A percentile compares a stretch with the other conserved stretches of the same genome.
Evolutionary conservation across 1,140 invertebrate species (phyloP).

Genomic region (Cherax quadricarinatus): DNA sequence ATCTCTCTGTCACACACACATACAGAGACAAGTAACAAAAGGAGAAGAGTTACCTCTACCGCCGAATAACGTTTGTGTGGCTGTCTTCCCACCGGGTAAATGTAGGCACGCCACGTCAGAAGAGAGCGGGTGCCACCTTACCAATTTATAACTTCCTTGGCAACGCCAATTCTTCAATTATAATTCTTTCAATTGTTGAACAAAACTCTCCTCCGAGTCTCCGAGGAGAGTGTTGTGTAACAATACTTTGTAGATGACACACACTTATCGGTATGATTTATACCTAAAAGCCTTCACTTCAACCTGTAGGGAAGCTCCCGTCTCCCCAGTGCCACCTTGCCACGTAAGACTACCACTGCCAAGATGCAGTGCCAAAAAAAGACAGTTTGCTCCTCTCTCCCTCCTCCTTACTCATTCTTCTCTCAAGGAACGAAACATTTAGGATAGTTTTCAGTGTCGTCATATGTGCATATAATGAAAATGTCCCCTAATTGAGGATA

Average conservation of each 20-base stretch:
- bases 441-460: too few relatives aligned
- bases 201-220: too few relatives aligned
- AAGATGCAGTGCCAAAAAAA: slow-evolving; percentile 16
- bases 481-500: too few relatives aligned
- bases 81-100: background rate
- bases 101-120: slow-evolving; percentile 2
- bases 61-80: background rate
- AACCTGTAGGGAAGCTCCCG: background rate
- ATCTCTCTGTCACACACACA: too few relatives aligned
- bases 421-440: background rate
- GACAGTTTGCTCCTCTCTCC: background rate
- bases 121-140: background rate
- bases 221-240: too few relatives aligned
- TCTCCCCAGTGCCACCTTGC: background rate
- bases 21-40: background rate
- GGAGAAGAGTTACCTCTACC: background rate
- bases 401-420: background rate
- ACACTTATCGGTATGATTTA: background rate
- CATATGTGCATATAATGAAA: too few relatives aligned
- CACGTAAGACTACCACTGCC: slow-evolving; percentile 14
- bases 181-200: too few relatives aligned
- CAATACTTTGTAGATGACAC: too few relatives aligned
- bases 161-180: background rate
- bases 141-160: background rate
- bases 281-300: background rate